These are phyloP conservation scores for Thaleichthys pacificus DNA, from an alignment of 2,797 vertebrate species.

Conservation along the genomic window DNA sequence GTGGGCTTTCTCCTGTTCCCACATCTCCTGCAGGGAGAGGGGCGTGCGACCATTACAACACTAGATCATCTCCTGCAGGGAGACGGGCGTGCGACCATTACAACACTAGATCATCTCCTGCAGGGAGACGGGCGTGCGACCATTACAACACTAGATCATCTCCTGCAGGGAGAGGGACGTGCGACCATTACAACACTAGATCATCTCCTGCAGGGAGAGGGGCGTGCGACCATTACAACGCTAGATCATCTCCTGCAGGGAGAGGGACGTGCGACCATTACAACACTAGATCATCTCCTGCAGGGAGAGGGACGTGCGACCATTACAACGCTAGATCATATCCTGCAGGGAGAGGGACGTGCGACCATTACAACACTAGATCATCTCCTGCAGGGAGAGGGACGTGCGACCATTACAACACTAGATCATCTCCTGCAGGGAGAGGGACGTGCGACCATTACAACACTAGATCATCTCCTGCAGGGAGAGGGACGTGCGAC, in stretches of 20 bases:
- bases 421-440: neutral
- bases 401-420: neutral
- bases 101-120: slow-evolving; percentile 76
- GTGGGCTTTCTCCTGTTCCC: slow-evolving; percentile 86
- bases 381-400: slow-evolving; percentile 16
- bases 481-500: too few relatives aligned
- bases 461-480: neutral
- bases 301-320: slow-evolving; percentile 49
- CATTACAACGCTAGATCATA: slow-evolving; percentile 74
- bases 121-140: too few relatives aligned
- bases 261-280: slow-evolving; percentile 69
- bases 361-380: slow-evolving; percentile 52
- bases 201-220: slow-evolving; percentile 57
- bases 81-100: slow-evolving; percentile 70
- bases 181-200: slow-evolving; percentile 76
- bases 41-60: too few relatives aligned
- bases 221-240: slow-evolving; percentile 70
- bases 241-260: slow-evolving; percentile 62
- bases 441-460: neutral
- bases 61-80: slow-evolving; percentile 34
- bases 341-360: slow-evolving; percentile 61
- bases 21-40: slow-evolving; percentile 79
- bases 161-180: slow-evolving; percentile 63
- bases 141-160: too few relatives aligned
- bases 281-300: neutral